Conservation (phyloP, 2,888 invertebrate genomes). For the Andricus curvator region DNA sequence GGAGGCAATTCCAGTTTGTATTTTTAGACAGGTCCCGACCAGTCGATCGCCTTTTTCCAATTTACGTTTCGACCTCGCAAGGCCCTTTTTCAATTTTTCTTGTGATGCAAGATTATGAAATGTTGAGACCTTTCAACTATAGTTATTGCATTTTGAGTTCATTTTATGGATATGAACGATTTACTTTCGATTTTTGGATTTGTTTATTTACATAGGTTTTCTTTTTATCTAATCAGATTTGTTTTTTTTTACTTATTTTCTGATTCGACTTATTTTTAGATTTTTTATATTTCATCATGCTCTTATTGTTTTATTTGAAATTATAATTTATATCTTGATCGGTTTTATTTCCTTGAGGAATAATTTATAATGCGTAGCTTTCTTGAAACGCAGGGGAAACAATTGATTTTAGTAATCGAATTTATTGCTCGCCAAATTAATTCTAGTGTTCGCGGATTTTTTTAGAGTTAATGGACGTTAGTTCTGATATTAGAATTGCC, state of each 20-base stretch:
- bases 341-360: background rate
- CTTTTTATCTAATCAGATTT: background rate
- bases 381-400: background rate
- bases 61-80: conserved; percentile 22
- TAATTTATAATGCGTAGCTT: background rate
- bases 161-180: background rate
- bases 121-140: background rate
- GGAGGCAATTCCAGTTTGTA: conserved; percentile 25
- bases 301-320: background rate
- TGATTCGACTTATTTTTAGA: background rate
- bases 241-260: background rate
- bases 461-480: too few relatives aligned
- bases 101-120: conserved; percentile 30
- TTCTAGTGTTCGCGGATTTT: background rate
- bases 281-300: background rate
- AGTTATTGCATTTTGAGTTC: background rate
- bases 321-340: background rate
- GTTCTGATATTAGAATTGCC: background rate
- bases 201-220: background rate
- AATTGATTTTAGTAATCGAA: background rate
- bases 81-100: conserved; percentile 39
- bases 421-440: background rate
- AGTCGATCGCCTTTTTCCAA: conserved; percentile 29
- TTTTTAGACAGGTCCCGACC: conserved; percentile 29
- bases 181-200: background rate